These are phyloP conservation scores for Drosophila truncata DNA, from an alignment of 1,140 invertebrate genomes.

Conservation along the genomic window DNA sequence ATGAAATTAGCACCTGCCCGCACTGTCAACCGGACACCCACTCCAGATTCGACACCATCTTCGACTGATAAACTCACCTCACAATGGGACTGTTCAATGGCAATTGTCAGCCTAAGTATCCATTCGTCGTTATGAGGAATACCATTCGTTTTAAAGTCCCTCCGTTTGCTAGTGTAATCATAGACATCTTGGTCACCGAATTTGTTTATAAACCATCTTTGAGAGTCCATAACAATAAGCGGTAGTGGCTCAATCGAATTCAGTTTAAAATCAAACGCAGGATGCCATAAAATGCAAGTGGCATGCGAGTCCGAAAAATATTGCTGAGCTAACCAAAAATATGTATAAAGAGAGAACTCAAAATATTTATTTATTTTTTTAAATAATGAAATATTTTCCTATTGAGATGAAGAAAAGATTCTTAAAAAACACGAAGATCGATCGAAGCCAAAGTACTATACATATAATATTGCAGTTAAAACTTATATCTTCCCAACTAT, in stretches of 20 bases:
- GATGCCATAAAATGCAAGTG: constrained; percentile 71
- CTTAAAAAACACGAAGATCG: background rate
- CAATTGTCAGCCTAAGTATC: constrained; percentile 54
- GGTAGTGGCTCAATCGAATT: constrained; percentile 7
- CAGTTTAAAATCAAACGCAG: constrained; percentile 50
- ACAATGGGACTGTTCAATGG: constrained; percentile 69
- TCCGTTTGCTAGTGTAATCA: constrained; percentile 41
- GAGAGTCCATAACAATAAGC: constrained; percentile 50
- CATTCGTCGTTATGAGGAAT: constrained; percentile 55
- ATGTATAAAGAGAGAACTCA: background rate
- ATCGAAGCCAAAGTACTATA: background rate
- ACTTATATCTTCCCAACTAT: background rate
- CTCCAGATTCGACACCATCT: constrained; percentile 40
- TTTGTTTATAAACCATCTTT: constrained; percentile 18
- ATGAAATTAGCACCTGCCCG: constrained; percentile 18
- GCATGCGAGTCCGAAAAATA: constrained; percentile 54
- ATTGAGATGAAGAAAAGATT: background rate
- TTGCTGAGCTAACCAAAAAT: constrained; percentile 51
- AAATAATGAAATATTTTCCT: background rate
- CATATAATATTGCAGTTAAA: background rate
- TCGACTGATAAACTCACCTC: constrained; percentile 59
- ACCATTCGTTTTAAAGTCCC: constrained; percentile 16
- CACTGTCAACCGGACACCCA: constrained; percentile 50
- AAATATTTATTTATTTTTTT: background rate
- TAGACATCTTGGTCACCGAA: constrained; percentile 37